phyloP scores from a whole-genome alignment of 2,113 vertebrate species.

The Gallinago jamesoni region DNA sequence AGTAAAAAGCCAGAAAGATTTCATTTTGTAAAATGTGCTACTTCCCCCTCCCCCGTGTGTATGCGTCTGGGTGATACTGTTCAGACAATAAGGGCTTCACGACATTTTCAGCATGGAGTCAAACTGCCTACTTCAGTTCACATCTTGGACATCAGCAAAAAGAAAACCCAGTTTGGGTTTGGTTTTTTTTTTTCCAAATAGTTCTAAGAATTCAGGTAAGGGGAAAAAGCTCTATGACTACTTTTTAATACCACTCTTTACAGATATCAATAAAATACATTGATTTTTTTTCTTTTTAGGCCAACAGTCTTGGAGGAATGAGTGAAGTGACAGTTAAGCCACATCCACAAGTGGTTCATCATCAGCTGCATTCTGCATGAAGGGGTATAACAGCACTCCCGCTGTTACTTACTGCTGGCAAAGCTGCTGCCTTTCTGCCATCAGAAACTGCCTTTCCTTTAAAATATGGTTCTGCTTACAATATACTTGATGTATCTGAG shows the following conservation, averaged over 20 bases:
- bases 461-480: neutral
- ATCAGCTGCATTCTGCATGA: neutral
- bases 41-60: neutral
- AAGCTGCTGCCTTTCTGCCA: neutral
- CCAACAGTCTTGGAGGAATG: neutral
- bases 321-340: neutral
- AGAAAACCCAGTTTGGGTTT: neutral
- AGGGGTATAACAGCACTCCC: neutral
- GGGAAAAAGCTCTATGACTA: neutral
- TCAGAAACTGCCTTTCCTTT: neutral
- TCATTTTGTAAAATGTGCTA: neutral
- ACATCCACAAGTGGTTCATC: neutral
- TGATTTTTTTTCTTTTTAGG: neutral
- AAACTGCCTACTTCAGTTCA: neutral
- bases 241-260: neutral
- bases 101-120: neutral
- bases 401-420: fast-evolving
- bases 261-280: neutral
- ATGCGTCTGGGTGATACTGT: neutral
- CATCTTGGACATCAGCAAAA: neutral
- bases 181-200: no score
- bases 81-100: neutral
- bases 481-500: neutral
- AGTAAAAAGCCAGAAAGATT: neutral
- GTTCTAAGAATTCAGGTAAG: neutral